Base-by-base conservation (phyloP, 30 jellyfish, hydroid and myxozoan species). In the Chrysaora quinquecirrha region DNA sequence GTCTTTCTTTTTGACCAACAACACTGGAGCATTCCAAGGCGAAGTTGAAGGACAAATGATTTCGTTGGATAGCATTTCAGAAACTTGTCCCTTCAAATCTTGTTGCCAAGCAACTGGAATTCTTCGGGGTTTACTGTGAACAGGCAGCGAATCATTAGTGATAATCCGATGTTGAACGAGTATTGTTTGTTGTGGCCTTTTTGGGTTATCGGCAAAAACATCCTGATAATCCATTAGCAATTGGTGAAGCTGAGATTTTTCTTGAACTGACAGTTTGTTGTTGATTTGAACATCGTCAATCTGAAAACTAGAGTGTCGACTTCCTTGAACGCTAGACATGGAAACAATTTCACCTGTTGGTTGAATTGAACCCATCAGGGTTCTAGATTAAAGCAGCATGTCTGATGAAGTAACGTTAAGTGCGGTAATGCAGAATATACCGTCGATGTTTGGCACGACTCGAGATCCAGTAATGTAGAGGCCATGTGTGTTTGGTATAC, bases 91-190 rank as follows among this genome's bases (percentile, higher is more conserved):
- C n/a, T 74, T 77, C 56, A 74, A 76, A 52, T 77, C 89, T n/a
- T 77, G 34, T 28, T 77, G 64, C 81, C 89, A 77, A 18, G 82
- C 89, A 47, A 77, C 79, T 7, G 82, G 82, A 70, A 70, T 35
- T 34, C 82, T 30, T 3, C 65, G 66, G 29, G 82, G 65, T 70
- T 49, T 49, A 54, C 22, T 49, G 69, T 61, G 22, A 49, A 77
- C 79, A 31, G 87, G 89, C 22, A 58, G 89, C 68, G 89, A 82
- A 43, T 77, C 81, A 38, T 77, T 34, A n/a, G 89, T 77, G 54
- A 77, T 58, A 2, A 58, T 56, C 25, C 28, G 35, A 76, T 76
- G 87, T 49, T 52, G 64, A 11, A 62, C 24, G 1, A 35, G 69
- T 20, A 0, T 28, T 10, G 81, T 77, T 58, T 48, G 22, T 58